Percentiles rank a stretch among this genome's conserved stretches.
Conservation (phyloP, 2,797 vertebrate genomes). For the Euphonia xanthogaster region DNA sequence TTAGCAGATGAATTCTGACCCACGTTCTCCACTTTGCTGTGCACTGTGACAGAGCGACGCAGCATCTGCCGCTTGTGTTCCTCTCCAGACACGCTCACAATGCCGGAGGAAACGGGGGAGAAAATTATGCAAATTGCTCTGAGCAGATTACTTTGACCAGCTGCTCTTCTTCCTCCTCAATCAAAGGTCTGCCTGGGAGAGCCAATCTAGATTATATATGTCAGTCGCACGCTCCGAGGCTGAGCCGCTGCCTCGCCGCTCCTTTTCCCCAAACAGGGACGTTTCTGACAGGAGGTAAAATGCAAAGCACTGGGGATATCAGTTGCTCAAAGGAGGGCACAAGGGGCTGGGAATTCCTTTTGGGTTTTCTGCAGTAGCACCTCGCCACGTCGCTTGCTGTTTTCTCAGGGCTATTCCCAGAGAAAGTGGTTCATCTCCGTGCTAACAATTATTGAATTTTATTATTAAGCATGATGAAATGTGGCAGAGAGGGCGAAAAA, state of each 20-base stretch:
- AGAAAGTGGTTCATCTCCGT: background rate
- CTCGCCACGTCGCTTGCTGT: background rate
- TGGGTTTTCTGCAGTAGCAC: background rate
- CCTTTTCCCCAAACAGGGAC: background rate
- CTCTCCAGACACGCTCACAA: conserved; percentile 69
- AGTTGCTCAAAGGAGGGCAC: background rate
- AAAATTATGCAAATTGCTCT: conserved; percentile 77
- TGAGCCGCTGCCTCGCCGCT: background rate
- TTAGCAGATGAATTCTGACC: conserved; percentile 80
- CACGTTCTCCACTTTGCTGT: conserved; percentile 71
- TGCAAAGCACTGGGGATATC: background rate
- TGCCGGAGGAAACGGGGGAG: conserved; percentile 74
- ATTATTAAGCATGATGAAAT: conserved; percentile 40
- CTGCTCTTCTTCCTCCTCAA: conserved; percentile 74
- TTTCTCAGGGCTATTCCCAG: background rate
- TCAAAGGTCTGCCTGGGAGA: conserved; percentile 62
- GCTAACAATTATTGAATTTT: conserved; percentile 45
- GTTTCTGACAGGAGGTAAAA: background rate
- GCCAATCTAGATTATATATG: conserved; percentile 66
- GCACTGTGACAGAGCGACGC: conserved; percentile 46
- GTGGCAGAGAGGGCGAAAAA: background rate
- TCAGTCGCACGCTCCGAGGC: background rate
- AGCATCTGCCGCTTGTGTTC: conserved; percentile 73
- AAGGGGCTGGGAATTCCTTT: conserved; percentile 3
- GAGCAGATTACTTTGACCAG: conserved; percentile 75